These are phyloP conservation scores for Capreolus pygargus DNA, from an alignment of 2,113 vertebrate genomes.

Conservation along the genomic window DNA sequence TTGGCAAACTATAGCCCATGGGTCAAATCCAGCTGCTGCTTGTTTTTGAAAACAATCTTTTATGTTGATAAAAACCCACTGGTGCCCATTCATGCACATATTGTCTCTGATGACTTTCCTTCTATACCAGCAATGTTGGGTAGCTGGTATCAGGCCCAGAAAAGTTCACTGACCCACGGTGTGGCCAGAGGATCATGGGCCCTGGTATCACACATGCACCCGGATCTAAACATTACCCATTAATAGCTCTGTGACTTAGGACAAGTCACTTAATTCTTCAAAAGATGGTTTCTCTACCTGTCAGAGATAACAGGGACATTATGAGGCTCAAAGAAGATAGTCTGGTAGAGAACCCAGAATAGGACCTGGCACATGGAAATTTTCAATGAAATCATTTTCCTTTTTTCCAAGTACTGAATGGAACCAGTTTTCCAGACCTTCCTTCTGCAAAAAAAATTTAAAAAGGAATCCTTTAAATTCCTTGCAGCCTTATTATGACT, in stretches of 20 bases:
- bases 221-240: background rate
- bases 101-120: background rate
- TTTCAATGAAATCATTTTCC: background rate
- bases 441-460: background rate
- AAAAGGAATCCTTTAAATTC: background rate
- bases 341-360: background rate
- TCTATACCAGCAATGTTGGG: background rate
- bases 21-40: background rate
- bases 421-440: background rate
- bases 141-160: background rate
- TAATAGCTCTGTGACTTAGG: background rate
- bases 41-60: background rate
- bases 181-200: background rate
- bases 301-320: background rate
- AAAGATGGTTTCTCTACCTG: background rate
- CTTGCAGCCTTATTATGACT: background rate
- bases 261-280: background rate
- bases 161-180: background rate
- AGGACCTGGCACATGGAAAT: background rate
- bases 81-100: background rate
- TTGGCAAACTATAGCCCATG: background rate
- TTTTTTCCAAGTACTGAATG: background rate
- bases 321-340: background rate
- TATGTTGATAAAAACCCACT: background rate
- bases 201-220: background rate